phyloP scores from a whole-genome alignment of 2,113 vertebrate genomes.

The Anarrhichthys ocellatus region DNA sequence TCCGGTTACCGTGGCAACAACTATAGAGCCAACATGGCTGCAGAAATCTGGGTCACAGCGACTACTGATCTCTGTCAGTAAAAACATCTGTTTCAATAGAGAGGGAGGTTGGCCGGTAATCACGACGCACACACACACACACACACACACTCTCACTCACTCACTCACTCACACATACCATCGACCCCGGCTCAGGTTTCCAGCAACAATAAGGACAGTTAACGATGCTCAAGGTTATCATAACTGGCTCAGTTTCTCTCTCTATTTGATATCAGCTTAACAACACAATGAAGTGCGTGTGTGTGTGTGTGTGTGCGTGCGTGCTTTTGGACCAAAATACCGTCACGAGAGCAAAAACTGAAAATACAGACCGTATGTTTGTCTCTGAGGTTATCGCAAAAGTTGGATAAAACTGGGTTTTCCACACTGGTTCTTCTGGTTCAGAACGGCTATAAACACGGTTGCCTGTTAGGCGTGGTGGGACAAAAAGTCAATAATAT shows the following conservation, averaged over 20 bases:
- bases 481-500: background rate
- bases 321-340: background rate
- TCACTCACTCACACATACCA: background rate
- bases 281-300: background rate
- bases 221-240: conserved; percentile 35
- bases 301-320: background rate
- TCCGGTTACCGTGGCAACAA: conserved; percentile 54
- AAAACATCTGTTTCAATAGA: conserved; percentile 66
- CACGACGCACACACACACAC: background rate
- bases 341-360: background rate
- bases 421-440: background rate
- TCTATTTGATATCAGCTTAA: conserved; percentile 20
- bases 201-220: conserved; percentile 41
- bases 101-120: conserved; percentile 1
- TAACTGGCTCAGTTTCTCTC: background rate
- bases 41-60: conserved; percentile 66
- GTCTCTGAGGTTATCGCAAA: background rate
- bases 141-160: background rate
- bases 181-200: conserved; percentile 43
- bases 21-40: conserved; percentile 36
- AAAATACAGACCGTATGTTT: background rate
- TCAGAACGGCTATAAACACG: background rate
- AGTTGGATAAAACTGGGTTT: background rate
- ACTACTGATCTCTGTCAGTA: conserved; percentile 58
- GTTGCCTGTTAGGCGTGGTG: background rate